Percentiles rank a stretch among this genome's conserved stretches.
phyloP scores from a whole-genome alignment of 2,113 vertebrate genomes.

The Pyxicephalus adspersus region DNA sequence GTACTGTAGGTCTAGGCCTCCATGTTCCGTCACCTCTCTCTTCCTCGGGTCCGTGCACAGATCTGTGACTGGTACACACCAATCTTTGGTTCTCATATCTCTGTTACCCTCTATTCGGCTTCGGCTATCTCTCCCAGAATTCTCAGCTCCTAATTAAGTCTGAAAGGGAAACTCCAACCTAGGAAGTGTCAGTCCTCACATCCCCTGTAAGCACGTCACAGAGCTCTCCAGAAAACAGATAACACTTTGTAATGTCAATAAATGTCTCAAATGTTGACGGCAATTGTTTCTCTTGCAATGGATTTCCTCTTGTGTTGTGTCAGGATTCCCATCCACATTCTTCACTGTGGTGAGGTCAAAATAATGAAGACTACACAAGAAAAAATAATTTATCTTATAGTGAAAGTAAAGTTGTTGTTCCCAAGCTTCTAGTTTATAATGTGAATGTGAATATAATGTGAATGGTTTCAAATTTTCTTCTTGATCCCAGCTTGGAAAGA shows the following conservation, averaged over 20 bases:
- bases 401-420: too few relatives aligned
- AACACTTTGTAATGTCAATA: background rate
- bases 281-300: background rate
- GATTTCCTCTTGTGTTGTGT: background rate
- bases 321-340: too few relatives aligned
- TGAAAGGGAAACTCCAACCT: slow-evolving; percentile 15
- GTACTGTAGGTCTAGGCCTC: background rate
- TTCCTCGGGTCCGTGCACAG: background rate
- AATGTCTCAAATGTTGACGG: background rate
- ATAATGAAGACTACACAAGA: too few relatives aligned
- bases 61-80: too few relatives aligned
- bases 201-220: background rate
- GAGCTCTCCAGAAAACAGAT: background rate
- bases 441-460: too few relatives aligned
- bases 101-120: background rate
- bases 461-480: too few relatives aligned
- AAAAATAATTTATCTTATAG: too few relatives aligned
- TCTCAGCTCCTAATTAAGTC: background rate
- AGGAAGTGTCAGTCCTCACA: background rate
- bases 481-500: too few relatives aligned
- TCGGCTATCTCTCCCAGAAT: background rate
- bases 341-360: too few relatives aligned
- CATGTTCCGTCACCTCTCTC: background rate
- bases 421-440: too few relatives aligned
- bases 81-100: background rate